Percentiles rank a stretch among this genome's conserved stretches.
Conservation (phyloP, 2,888 invertebrate species). For the Saturnia japonica region DNA sequence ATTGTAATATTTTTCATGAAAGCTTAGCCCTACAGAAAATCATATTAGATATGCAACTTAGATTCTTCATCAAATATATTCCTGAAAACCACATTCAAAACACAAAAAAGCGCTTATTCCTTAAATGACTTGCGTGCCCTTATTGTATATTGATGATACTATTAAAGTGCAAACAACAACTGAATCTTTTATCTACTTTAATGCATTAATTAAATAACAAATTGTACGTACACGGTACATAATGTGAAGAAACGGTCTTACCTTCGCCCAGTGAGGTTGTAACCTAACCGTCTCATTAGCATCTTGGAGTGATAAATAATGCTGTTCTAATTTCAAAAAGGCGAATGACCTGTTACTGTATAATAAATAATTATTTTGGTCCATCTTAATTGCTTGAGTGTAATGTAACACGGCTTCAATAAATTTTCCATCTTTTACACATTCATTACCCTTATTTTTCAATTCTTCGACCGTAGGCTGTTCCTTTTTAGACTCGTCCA, state of each 20-base stretch:
- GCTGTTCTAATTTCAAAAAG: slow-evolving; percentile 89
- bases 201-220: too few relatives aligned
- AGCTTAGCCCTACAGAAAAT: neutral
- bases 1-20: neutral
- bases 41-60: neutral
- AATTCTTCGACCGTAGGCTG: slow-evolving; percentile 79
- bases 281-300: slow-evolving; percentile 88
- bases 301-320: slow-evolving; percentile 89
- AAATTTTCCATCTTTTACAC: slow-evolving; percentile 87
- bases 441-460: slow-evolving; percentile 88
- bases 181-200: too few relatives aligned
- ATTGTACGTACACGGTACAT: neutral
- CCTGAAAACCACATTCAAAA: neutral
- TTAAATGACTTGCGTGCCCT: neutral
- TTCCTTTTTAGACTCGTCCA: slow-evolving; percentile 66
- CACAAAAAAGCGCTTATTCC: neutral
- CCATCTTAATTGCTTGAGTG: slow-evolving; percentile 88
- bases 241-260: slow-evolving; percentile 43
- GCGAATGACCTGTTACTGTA: slow-evolving; percentile 92
- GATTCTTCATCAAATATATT: neutral
- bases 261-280: slow-evolving; percentile 91
- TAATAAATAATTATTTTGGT: slow-evolving; percentile 85
- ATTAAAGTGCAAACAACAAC: too few relatives aligned
- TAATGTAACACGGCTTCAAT: slow-evolving; percentile 90
- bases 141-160: too few relatives aligned